Base-by-base conservation (phyloP, 1,140 invertebrate genomes). In the Oryzaephilus surinamensis region DNA sequence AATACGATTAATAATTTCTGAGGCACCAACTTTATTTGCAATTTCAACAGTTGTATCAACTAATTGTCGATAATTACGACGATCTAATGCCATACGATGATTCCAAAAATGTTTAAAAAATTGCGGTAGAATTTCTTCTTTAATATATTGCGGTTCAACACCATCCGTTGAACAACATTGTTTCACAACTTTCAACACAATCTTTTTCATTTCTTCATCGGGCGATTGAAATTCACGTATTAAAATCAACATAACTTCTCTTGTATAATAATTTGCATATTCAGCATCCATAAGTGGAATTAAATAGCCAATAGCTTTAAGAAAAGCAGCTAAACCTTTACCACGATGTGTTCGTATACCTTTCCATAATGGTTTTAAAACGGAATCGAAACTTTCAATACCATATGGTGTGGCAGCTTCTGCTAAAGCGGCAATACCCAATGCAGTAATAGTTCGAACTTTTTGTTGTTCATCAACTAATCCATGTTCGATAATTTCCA, bases 61-160 rank as follows among this genome's bases (percentile, higher is more conserved):
- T 18, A 99, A 68, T 72, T 97, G 94, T 54, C 93, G 72, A 61
- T 99, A 99, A 66, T 99, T 99, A 42, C 95, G 73, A 41, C 94
- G 76, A 65, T 99, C 97, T 15, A 99, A 67, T 2, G 96, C 96
- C 96, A 99, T 99, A 39, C 96, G 76, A 60, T 99, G 96, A 64
- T 99, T 99, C 97, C 97, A 99, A 63, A 99, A 99, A 61, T 97
- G 91, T 69, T 97, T 97, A 69, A 99, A 99, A 66, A 99, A 99
- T 53, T 95, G 92, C 2, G 95, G 93, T 37, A 99, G 67, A 50
- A 99, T 98, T 66, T 99, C 96, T 56, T 97, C 93, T 67, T 97
- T 97, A 46, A 99, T 99, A 50, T 99, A 99, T 49, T 96, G 88
- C 0, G 96, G 79, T 63, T 99, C 96, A 15, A 99, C 97, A 83